Evolutionary conservation across 2,797 vertebrate species (phyloP).

Genomic region (Bufotes viridis): DNA sequence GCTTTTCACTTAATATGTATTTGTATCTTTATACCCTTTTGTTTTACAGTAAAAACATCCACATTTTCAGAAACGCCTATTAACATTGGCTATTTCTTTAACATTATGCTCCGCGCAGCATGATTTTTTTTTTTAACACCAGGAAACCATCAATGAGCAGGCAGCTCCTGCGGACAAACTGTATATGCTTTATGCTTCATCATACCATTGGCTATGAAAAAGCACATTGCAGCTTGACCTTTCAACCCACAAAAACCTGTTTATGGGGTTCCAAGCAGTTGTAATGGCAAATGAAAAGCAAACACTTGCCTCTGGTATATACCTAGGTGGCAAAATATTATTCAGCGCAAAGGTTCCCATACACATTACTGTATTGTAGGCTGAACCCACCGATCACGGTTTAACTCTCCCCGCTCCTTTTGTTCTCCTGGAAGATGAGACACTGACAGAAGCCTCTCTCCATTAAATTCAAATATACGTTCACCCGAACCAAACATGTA

Average conservation of each 20-base stretch:
- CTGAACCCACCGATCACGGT: too few species aligned
- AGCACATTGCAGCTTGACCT: neutral
- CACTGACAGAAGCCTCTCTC: too few species aligned
- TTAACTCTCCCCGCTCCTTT: too few species aligned
- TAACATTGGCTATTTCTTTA: neutral
- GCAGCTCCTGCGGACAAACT: neutral
- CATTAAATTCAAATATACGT: too few species aligned
- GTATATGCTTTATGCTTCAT: neutral
- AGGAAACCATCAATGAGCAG: neutral
- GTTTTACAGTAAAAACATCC: neutral
- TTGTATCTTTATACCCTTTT: slow-evolving; percentile 26
- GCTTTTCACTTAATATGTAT: slow-evolving; percentile 22
- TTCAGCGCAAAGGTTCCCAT: too few species aligned
- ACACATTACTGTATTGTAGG: too few species aligned
- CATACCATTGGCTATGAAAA: neutral
- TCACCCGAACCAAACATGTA: too few species aligned
- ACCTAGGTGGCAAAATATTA: too few species aligned
- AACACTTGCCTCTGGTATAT: too few species aligned
- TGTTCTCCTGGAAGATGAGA: too few species aligned
- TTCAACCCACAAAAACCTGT: neutral
- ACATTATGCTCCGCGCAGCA: neutral
- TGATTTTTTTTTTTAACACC: neutral
- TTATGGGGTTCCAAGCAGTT: too few species aligned
- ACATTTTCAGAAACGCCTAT: neutral
- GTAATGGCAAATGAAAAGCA: too few species aligned